Evolutionary conservation across 2,797 vertebrate genomes (phyloP).

Genomic region (Protonibea diacanthus): DNA sequence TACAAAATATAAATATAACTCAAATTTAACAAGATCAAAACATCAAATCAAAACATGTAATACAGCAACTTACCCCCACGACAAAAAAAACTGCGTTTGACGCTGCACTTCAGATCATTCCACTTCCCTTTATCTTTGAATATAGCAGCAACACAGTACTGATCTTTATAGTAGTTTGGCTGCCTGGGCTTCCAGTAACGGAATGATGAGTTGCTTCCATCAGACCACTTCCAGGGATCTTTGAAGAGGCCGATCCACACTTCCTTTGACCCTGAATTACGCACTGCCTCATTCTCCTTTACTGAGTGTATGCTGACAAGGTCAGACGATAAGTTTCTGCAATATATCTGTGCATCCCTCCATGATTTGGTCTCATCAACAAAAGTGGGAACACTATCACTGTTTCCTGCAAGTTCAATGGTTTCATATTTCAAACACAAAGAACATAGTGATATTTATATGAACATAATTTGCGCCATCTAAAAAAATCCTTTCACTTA

Average conservation of each 20-base stretch:
- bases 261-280: constrained; percentile 21
- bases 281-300: constrained; percentile 64
- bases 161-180: constrained; percentile 14
- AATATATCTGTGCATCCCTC: constrained; percentile 71
- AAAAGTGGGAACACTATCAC: constrained; percentile 36
- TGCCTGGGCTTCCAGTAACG: constrained; percentile 68
- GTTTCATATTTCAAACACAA: constrained; percentile 6
- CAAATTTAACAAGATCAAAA: not conserved
- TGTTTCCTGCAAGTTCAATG: constrained; percentile 43
- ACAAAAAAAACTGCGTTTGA: constrained; percentile 65
- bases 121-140: constrained; percentile 59
- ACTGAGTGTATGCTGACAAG: constrained; percentile 68
- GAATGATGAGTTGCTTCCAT: constrained; percentile 74
- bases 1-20: not conserved
- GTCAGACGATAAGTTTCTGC: constrained; percentile 65
- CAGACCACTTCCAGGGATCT: constrained; percentile 80
- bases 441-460: not conserved
- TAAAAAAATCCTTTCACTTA: constrained; percentile 53
- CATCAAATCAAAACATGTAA: not conserved
- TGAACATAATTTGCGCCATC: not conserved
- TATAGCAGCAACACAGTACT: constrained; percentile 57
- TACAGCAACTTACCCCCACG: constrained; percentile 62
- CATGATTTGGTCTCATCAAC: constrained; percentile 66
- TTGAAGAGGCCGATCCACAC: constrained; percentile 82
- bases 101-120: constrained; percentile 61